A percentile compares a stretch with the other conserved stretches of the same genome.
These are phyloP conservation scores for Drosophila aff. DNA, from an alignment of 1,140 invertebrate species.

Conservation along the genomic window DNA sequence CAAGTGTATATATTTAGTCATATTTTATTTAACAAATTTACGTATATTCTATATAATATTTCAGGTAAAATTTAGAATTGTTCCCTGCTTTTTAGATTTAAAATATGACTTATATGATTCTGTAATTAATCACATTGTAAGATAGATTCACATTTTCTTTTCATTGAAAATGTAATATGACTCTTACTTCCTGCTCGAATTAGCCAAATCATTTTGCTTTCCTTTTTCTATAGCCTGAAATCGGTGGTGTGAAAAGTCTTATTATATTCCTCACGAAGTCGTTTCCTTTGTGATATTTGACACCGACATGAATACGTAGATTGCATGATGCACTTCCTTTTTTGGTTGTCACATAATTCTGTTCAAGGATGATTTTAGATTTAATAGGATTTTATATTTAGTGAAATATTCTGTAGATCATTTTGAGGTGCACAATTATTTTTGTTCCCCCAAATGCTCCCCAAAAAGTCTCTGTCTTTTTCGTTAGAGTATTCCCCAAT, in stretches of 20 bases:
- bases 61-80: background rate
- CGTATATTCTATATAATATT: background rate
- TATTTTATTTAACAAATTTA: too few relatives aligned
- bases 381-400: background rate
- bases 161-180: background rate
- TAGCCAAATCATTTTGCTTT: constrained; percentile 21
- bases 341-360: background rate
- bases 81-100: background rate
- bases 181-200: constrained; percentile 17
- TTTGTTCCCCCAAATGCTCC: too few relatives aligned
- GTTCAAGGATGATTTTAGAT: background rate
- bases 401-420: background rate
- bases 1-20: background rate
- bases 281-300: constrained; percentile 25
- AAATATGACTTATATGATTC: background rate
- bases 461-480: background rate
- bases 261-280: constrained; percentile 27
- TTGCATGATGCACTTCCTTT: constrained; percentile 6
- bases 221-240: constrained; percentile 9
- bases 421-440: background rate
- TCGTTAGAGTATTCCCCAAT: constrained; percentile 29
- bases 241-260: constrained; percentile 14
- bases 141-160: background rate
- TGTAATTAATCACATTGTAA: background rate
- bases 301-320: constrained; percentile 1